These are phyloP conservation scores for Chelmon rostratus DNA, from an alignment of 2,797 vertebrate species.

Conservation along the genomic window DNA sequence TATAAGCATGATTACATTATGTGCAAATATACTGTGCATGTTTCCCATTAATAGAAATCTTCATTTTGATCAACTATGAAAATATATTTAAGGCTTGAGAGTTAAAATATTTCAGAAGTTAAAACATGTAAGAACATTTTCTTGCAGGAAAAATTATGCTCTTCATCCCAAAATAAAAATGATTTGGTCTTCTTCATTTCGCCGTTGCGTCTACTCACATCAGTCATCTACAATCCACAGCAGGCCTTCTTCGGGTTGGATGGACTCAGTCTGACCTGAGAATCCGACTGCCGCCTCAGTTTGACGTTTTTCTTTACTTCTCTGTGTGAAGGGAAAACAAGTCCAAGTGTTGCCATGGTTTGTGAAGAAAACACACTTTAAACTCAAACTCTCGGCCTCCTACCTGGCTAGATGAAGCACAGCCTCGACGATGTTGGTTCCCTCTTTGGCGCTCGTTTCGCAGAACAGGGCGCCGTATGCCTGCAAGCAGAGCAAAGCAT, in stretches of 20 bases:
- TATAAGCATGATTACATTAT: constrained; percentile 1
- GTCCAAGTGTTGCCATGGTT: constrained; percentile 6
- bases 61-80: constrained; percentile 42
- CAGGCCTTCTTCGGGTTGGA: constrained; percentile 71
- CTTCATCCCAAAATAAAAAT: constrained; percentile 44
- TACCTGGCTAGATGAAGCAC: constrained; percentile 86
- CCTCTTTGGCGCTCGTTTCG: constrained; percentile 86
- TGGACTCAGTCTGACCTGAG: constrained; percentile 66
- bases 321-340: constrained; percentile 59
- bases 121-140: constrained; percentile 29
- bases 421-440: constrained; percentile 82
- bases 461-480: constrained; percentile 84
- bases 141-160: background rate
- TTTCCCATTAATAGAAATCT: constrained; percentile 42
- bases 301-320: constrained; percentile 81
- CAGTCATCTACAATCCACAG: constrained; percentile 67
- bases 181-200: constrained; percentile 15
- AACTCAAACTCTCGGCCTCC: constrained; percentile 26
- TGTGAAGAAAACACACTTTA: constrained; percentile 9
- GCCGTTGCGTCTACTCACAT: background rate
- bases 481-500: constrained; percentile 65
- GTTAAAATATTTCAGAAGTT: constrained; percentile 29
- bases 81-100: constrained; percentile 20
- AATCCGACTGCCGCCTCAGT: constrained; percentile 48
- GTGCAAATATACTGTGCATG: constrained; percentile 29